Evolutionary conservation across 2,888 invertebrate genomes (phyloP).

Genomic region (Rutpela maculata): DNA sequence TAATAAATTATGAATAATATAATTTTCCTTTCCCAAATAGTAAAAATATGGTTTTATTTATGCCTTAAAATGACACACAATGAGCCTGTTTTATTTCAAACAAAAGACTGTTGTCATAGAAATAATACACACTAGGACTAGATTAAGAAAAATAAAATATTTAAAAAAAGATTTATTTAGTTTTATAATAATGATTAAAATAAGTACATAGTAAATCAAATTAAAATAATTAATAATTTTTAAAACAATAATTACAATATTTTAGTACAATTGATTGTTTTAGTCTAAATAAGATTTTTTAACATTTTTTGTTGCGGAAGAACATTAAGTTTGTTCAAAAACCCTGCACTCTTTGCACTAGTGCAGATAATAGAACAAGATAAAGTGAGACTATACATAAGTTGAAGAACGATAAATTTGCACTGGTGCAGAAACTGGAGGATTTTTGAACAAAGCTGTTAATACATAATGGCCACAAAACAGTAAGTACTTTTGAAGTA

Average conservation of each 20-base stretch:
- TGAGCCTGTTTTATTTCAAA: slow-evolving; percentile 39
- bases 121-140: slow-evolving; percentile 41
- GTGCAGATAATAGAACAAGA: too few species aligned
- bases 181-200: slow-evolving; percentile 24
- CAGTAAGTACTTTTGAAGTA: slow-evolving; percentile 51
- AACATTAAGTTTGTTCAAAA: too few species aligned
- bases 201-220: slow-evolving; percentile 25
- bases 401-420: too few species aligned
- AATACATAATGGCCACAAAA: slow-evolving; percentile 51
- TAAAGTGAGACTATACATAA: too few species aligned
- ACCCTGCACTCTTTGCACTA: too few species aligned
- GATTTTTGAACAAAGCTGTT: too few species aligned
- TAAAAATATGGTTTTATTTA: slow-evolving; percentile 7
- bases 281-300: slow-evolving; percentile 24
- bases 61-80: slow-evolving; percentile 32
- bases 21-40: slow-evolving; percentile 10
- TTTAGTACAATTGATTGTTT: slow-evolving; percentile 26
- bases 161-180: slow-evolving; percentile 28
- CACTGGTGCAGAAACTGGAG: too few species aligned
- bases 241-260: slow-evolving; percentile 28
- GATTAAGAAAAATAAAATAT: slow-evolving; percentile 21
- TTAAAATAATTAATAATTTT: slow-evolving; percentile 19
- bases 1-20: neutral
- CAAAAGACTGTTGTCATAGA: slow-evolving; percentile 47
- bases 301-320: slow-evolving; percentile 36